phyloP scores from a whole-genome alignment of 2,113 vertebrate species.

The Serinus canaria region DNA sequence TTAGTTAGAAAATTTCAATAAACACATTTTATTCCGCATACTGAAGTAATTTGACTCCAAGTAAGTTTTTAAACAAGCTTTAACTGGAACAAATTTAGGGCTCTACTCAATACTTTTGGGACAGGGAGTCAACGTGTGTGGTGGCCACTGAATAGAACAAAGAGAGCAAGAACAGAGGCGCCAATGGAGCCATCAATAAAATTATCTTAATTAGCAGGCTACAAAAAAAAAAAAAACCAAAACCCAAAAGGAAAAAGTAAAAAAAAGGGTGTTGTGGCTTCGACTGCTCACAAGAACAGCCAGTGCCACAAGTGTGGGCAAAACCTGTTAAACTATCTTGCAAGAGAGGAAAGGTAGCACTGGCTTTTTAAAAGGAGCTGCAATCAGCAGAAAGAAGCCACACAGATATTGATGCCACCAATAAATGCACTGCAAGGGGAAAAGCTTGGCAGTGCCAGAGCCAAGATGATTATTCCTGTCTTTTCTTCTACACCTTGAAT shows the following conservation, averaged over 20 bases:
- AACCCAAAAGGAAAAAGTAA: neutral
- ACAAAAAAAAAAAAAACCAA: neutral
- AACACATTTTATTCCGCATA: neutral
- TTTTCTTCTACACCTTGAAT: neutral
- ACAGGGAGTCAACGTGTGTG: neutral
- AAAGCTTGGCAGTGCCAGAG: neutral
- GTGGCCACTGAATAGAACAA: neutral
- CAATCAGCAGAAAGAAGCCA: neutral
- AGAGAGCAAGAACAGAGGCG: neutral
- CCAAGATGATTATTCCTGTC: neutral
- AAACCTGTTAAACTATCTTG: neutral
- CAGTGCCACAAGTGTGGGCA: neutral
- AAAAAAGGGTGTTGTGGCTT: neutral
- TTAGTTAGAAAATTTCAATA: neutral
- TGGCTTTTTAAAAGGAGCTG: neutral
- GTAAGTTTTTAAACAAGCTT: neutral
- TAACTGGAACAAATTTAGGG: neutral
- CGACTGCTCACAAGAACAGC: neutral
- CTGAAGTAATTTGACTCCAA: neutral
- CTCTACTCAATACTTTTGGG: neutral
- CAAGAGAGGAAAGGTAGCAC: neutral
- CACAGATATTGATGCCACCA: neutral
- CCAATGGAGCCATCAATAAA: neutral
- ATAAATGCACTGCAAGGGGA: neutral
- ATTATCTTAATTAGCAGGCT: neutral